Evolutionary conservation across 1,140 invertebrate genomes (phyloP), one percentile per base, ranked within the genome.

Genomic region (Antheraea mylitta): DNA sequence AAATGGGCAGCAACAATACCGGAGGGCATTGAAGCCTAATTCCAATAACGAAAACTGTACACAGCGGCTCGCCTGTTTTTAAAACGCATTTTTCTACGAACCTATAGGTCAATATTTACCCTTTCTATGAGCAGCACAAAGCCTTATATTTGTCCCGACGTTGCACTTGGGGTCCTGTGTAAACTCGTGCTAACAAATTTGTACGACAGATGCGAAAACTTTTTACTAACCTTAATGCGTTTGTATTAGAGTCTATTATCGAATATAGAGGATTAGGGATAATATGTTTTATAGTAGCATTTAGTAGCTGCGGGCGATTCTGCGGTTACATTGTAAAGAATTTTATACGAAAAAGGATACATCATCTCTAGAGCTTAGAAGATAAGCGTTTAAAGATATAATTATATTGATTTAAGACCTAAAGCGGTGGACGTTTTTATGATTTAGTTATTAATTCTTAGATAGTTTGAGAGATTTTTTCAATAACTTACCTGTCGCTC

Each of bases 141-240:
- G 85, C 82, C 79, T 86, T 71, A 83, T 88, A 85, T 92, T 92
- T 90, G 84, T 80, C 78, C 68, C 88, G 71, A 79, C 82, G 78
- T 89, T 90, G 89, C 89, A 92, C 89, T 91, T 85, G 80, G 83
- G 75, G 79, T 92, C 89, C 88, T 92, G 80, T 86, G 87, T 86
- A 90, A 89, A 91, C 87, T 85, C 73, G 48, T 71, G 80, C 79
- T 86, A 83, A 91, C 88, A 89, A 89, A 90, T 89, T 89, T 85
- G 75, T 74, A 74, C 70, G 62, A 60, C 70, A 73, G 45, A 64
- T 59, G 60, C 16, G 6, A 53, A 48, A 69, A 75, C 66, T 18
- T 48, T 81, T 73, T 78, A 64, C 68, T 65, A 72, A 82, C 79
- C 76, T 73, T 89, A 82, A 66, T 6, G 0, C 65, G 0, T 19